These are phyloP conservation scores for Aporrectodea caliginosa DNA, from an alignment of 1,140 invertebrate species.

Conservation along the genomic window DNA sequence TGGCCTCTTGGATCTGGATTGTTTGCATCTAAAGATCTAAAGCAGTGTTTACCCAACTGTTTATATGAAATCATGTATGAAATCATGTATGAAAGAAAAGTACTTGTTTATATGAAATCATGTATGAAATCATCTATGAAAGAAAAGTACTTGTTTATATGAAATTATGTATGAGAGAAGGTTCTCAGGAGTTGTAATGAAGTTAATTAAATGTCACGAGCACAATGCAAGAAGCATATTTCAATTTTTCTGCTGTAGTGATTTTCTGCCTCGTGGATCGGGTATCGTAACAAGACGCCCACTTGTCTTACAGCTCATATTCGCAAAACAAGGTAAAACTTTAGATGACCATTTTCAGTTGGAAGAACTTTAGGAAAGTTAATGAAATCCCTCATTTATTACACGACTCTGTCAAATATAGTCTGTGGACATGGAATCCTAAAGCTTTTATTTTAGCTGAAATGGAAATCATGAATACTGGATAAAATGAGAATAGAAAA, in stretches of 20 bases:
- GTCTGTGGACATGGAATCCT: neutral
- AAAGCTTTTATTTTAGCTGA: neutral
- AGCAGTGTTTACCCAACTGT: too few relatives aligned
- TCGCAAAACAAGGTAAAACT: constrained; percentile 69
- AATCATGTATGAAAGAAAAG: too few relatives aligned
- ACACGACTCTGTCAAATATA: neutral
- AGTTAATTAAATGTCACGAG: too few relatives aligned
- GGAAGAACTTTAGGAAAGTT: neutral
- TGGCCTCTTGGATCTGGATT: too few relatives aligned
- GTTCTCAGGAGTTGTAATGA: too few relatives aligned
- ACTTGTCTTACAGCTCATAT: constrained; percentile 90
- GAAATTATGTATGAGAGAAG: too few relatives aligned
- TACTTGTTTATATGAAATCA: too few relatives aligned
- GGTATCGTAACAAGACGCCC: constrained; percentile 94
- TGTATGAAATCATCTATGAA: too few relatives aligned
- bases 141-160: too few relatives aligned
- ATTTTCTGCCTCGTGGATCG: constrained; percentile 61
- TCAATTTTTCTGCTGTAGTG: constrained; percentile 39
- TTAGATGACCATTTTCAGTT: neutral
- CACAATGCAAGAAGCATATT: neutral
- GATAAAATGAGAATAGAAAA: neutral
- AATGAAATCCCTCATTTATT: neutral
- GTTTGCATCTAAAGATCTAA: too few relatives aligned
- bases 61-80: too few relatives aligned
- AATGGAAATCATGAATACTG: neutral